A percentile compares a stretch with the other conserved stretches of the same genome.
These are phyloP conservation scores for Eospalax fontanierii DNA, from an alignment of 2,797 vertebrate genomes.

Conservation along the genomic window DNA sequence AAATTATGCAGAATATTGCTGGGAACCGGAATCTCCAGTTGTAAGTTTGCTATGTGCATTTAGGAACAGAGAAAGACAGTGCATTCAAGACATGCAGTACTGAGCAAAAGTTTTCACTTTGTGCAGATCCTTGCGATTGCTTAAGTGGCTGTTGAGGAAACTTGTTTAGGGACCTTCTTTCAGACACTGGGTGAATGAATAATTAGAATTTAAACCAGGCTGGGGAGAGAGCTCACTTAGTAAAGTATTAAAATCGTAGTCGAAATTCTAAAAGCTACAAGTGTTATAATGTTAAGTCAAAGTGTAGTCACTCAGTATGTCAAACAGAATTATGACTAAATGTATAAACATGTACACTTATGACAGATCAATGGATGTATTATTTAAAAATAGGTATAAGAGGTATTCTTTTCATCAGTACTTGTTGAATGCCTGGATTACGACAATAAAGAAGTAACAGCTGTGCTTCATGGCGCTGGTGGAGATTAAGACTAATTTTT, in stretches of 20 bases:
- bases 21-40: constrained; percentile 1
- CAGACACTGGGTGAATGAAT: neutral
- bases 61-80: neutral
- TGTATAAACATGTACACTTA: neutral
- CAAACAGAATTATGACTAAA: constrained; percentile 9
- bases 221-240: neutral
- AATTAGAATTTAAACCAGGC: neutral
- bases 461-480: neutral
- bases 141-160: constrained; percentile 22
- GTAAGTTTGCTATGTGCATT: constrained; percentile 34
- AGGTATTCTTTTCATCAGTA: neutral
- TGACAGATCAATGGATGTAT: neutral
- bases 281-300: constrained; percentile 23
- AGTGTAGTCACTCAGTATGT: neutral
- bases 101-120: neutral
- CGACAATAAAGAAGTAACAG: neutral
- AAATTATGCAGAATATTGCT: neutral
- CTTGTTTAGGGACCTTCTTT: neutral
- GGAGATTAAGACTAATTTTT: constrained; percentile 16
- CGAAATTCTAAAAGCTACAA: neutral
- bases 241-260: neutral
- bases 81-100: neutral
- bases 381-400: constrained; percentile 34
- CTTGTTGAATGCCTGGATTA: neutral
- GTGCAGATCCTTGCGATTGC: neutral